phyloP scores from a whole-genome alignment of 2,113 vertebrate genomes.

The Haliaeetus leucogaster region DNA sequence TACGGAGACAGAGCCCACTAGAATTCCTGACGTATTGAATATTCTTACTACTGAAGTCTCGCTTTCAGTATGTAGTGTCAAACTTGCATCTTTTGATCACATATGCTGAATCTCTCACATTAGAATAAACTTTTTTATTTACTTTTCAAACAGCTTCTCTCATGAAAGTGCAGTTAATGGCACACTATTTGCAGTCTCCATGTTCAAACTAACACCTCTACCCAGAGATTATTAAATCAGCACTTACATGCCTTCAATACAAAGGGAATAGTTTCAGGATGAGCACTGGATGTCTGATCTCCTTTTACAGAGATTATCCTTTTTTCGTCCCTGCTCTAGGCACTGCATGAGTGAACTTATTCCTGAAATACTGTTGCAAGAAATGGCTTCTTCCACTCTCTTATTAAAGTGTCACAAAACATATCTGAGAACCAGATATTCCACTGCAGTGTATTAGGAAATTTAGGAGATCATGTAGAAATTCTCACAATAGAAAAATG shows the following conservation, averaged over 20 bases:
- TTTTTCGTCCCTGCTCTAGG: background rate
- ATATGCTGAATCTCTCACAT: background rate
- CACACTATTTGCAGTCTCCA: background rate
- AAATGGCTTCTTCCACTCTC: background rate
- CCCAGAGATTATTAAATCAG: slow-evolving; percentile 35
- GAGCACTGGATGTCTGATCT: background rate
- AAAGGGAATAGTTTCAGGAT: background rate
- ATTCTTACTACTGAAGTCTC: background rate
- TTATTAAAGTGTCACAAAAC: slow-evolving; percentile 24
- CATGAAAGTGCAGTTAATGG: background rate
- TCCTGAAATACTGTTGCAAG: slow-evolving; percentile 41
- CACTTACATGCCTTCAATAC: background rate
- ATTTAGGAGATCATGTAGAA: background rate
- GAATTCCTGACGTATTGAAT: background rate
- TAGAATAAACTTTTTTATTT: background rate
- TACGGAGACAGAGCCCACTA: background rate
- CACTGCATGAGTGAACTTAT: slow-evolving; percentile 22
- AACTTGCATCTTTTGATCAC: background rate
- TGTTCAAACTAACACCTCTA: slow-evolving; percentile 17
- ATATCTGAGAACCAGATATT: slow-evolving; percentile 42
- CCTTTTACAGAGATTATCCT: slow-evolving; percentile 21
- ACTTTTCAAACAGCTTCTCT: background rate
- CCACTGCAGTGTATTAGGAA: background rate
- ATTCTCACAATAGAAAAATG: background rate
- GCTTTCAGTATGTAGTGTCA: background rate